phyloP scores from a whole-genome alignment of 2,113 vertebrate species.

The Motacilla alba region DNA sequence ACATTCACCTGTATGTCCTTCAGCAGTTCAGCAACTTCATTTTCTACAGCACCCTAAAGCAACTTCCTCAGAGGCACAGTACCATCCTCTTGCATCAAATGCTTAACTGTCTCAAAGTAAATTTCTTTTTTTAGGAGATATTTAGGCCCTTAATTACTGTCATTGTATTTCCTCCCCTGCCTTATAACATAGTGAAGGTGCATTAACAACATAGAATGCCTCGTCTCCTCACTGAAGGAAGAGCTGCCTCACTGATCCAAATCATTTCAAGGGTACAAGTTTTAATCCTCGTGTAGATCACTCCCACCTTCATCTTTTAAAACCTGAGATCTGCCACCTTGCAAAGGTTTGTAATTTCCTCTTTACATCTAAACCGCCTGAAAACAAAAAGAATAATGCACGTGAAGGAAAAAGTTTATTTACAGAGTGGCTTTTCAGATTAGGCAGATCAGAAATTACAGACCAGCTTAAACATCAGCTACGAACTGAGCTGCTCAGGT shows the following conservation, averaged over 20 bases:
- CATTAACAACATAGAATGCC: accelerated
- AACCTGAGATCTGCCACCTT: neutral
- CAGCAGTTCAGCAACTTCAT: neutral
- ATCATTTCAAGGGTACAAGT: neutral
- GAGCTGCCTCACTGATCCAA: neutral
- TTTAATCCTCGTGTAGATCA: neutral
- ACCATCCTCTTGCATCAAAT: neutral
- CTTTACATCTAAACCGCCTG: neutral
- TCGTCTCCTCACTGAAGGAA: neutral
- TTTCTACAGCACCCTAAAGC: neutral
- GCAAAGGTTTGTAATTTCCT: neutral
- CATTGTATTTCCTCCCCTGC: neutral
- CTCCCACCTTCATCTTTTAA: neutral
- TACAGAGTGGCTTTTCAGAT: neutral
- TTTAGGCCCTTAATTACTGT: neutral
- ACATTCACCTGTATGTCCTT: neutral
- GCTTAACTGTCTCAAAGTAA: neutral
- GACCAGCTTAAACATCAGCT: neutral
- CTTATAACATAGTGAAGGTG: neutral
- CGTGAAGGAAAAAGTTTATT: neutral
- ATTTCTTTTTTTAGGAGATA: neutral
- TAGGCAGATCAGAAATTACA: neutral
- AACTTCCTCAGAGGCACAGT: neutral
- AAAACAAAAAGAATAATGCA: neutral
- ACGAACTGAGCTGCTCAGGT: neutral